Conservation (phyloP, 2,797 vertebrate genomes). For the Botia kubotai region DNA sequence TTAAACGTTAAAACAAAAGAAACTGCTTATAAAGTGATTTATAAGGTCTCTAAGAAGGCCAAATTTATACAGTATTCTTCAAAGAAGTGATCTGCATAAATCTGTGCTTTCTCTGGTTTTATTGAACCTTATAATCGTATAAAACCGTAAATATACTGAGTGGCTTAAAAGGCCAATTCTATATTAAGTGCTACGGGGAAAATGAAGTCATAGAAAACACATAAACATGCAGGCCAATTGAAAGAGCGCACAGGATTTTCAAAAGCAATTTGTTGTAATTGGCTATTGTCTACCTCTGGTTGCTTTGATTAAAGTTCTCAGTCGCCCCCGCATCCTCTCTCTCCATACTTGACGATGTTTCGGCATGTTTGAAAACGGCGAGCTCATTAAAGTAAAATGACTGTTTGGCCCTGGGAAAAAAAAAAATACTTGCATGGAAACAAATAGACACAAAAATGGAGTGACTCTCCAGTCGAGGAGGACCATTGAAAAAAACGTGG, state of each 20-base stretch:
- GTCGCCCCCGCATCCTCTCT: constrained; percentile 62
- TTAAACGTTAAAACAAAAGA: neutral
- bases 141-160: constrained; percentile 28
- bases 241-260: constrained; percentile 61
- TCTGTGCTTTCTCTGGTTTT: neutral
- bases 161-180: constrained; percentile 29
- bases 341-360: constrained; percentile 60
- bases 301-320: constrained; percentile 70
- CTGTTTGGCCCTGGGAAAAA: constrained; percentile 79
- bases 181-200: constrained; percentile 47
- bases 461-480: constrained; percentile 78
- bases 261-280: constrained; percentile 71
- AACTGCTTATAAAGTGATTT: neutral
- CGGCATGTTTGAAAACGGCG: constrained; percentile 61
- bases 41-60: neutral
- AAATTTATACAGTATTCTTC: neutral
- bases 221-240: constrained; percentile 45
- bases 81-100: no score
- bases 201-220: constrained; percentile 50
- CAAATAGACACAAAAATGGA: constrained; percentile 69
- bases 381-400: constrained; percentile 85
- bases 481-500: constrained; percentile 71
- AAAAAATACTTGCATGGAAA: constrained; percentile 68
- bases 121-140: neutral
- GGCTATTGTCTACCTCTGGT: constrained; percentile 63